Percentiles rank a stretch among this genome's conserved stretches.
Conservation (phyloP, 2,113 vertebrate genomes). For the Pedionomus torquatus region DNA sequence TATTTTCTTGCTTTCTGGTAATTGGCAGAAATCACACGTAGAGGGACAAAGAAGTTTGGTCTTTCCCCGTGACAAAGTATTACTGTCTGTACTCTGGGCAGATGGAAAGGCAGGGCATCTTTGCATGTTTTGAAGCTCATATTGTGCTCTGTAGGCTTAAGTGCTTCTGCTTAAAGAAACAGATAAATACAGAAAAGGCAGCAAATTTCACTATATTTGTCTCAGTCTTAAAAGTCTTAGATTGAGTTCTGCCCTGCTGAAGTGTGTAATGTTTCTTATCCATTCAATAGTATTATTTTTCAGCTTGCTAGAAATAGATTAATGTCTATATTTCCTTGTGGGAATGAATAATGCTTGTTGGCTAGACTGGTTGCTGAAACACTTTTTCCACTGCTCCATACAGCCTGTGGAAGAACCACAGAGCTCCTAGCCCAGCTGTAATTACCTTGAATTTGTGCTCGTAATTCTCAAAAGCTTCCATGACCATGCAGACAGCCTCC, state of each 20-base stretch:
- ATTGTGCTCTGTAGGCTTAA: background rate
- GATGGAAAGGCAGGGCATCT: background rate
- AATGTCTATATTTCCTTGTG: background rate
- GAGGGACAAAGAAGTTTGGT: background rate
- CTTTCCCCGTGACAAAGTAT: background rate
- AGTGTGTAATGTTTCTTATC: background rate
- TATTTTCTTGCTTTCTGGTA: conserved; percentile 1
- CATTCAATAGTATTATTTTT: background rate
- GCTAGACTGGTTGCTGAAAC: background rate
- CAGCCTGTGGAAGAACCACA: background rate
- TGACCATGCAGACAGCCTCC: conserved; percentile 97
- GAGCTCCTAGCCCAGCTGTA: background rate
- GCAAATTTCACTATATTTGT: background rate
- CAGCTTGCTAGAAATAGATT: conserved; percentile 34
- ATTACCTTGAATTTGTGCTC: conserved; percentile 97
- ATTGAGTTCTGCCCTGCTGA: background rate
- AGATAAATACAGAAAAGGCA: background rate
- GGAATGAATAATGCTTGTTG: conserved; percentile 21
- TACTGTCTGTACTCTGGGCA: background rate
- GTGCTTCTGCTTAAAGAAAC: background rate
- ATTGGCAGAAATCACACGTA: background rate
- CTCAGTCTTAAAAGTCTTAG: background rate
- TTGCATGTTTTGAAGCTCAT: background rate
- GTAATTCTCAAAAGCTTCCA: conserved; percentile 95
- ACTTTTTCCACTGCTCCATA: background rate